Evolutionary conservation across 2,888 invertebrate species (phyloP), one percentile per base, ranked within the genome.

Genomic region (Drosophila tanythrix): DNA sequence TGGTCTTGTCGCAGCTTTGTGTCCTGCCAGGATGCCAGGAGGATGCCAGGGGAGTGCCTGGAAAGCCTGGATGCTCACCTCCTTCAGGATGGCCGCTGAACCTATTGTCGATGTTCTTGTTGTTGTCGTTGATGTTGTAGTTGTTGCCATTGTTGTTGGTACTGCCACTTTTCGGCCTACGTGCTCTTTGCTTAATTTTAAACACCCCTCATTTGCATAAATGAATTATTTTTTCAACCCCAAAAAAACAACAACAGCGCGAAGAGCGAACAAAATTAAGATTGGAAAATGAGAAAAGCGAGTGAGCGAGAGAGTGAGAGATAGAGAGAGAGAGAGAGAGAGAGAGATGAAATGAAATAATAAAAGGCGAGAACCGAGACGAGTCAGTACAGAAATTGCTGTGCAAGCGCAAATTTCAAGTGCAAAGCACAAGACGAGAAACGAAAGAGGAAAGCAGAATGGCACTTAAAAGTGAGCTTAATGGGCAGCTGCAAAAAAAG

Each of bases 141-240:
- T 15, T 46, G 46, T 46, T 46, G 46, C 46, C 46, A 46, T 25
- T 73, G 74, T 40, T 74, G 67, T 58, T 67, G 60, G 70, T 64
- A 73, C 70, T 76, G 85, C 81, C 73, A 88, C 88, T 87, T 46
- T 81, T 87, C 70, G 79, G 90, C 83, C 87, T 88, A 88, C 87
- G 87, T 88, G 87, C 87, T 88, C 85, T 91, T 91, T 80, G 85
- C 76, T 81, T 91, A 83, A 89, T 81, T 90, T 80, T 91, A 89
- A 83, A 90, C 90, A 89, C 90, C 91, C 85, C 90, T 90, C 90
- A 91, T 90, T 90, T 91, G 88, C 90, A 90, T 90, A 90, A 90
- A 90, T 90, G 91, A 91, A 91, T 90, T 91, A 90, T 90, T 90
- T 90, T 79, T 90, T 88, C 88, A 90, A 90, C 90, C 90, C 90